phyloP scores from a whole-genome alignment of 2,113 vertebrate species.

The Percopsis transmontana region DNA sequence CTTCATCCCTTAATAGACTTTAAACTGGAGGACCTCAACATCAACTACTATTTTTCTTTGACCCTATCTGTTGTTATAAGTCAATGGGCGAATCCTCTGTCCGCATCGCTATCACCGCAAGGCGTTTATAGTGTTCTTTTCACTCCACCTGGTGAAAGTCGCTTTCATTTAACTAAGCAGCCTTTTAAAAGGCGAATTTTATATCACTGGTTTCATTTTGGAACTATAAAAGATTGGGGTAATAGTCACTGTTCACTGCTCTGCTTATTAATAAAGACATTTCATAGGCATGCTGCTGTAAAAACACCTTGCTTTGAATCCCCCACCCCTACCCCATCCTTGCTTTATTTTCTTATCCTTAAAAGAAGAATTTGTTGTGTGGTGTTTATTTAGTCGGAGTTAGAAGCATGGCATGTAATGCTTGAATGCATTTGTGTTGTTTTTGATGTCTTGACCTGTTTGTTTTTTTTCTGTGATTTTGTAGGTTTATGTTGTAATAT shows the following conservation, averaged over 20 bases:
- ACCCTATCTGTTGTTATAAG: conserved; percentile 11
- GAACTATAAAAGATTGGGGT: neutral
- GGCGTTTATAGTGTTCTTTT: conserved; percentile 31
- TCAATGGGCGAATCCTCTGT: conserved; percentile 24
- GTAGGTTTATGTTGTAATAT: conserved; percentile 22
- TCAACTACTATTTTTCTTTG: conserved; percentile 2
- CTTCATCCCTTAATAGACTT: neutral
- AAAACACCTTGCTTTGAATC: conserved; percentile 23
- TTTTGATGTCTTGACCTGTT: conserved; percentile 3
- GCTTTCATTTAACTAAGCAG: conserved; percentile 21
- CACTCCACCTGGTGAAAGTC: conserved; percentile 30
- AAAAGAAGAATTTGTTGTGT: conserved; percentile 21
- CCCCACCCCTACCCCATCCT: neutral
- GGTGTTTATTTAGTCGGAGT: conserved; percentile 28
- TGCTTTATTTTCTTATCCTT: conserved; percentile 24
- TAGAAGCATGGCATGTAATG: conserved; percentile 47
- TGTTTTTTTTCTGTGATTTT: conserved; percentile 36
- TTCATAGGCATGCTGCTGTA: conserved; percentile 43
- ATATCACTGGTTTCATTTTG: conserved; percentile 8
- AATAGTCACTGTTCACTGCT: conserved; percentile 58
- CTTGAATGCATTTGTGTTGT: conserved; percentile 41
- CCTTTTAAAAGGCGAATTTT: conserved; percentile 20
- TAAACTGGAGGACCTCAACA: conserved; percentile 32
- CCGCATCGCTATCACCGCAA: conserved; percentile 11
- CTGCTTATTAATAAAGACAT: conserved; percentile 52